Evolutionary conservation across 2,888 invertebrate genomes (phyloP).

Genomic region (Pedicia rivosa): DNA sequence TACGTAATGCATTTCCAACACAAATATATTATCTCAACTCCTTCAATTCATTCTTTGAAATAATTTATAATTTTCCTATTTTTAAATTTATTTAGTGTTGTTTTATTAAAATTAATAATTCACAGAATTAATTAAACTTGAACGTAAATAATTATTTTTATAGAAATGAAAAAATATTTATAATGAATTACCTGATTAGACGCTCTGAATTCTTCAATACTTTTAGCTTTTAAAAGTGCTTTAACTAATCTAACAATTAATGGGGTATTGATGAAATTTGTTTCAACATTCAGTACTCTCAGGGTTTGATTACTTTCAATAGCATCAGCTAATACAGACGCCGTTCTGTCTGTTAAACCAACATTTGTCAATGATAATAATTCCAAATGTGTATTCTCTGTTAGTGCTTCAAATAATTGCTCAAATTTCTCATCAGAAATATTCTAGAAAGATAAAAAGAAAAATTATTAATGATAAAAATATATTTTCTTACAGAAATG

Average conservation of each 20-base stretch:
- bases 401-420: slow-evolving; percentile 73
- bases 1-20: too few species aligned
- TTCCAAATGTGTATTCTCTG: slow-evolving; percentile 81
- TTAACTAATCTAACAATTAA: slow-evolving; percentile 74
- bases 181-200: slow-evolving; percentile 74
- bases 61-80: too few species aligned
- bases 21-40: too few species aligned
- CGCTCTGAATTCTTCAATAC: slow-evolving; percentile 88
- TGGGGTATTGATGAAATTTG: slow-evolving; percentile 89
- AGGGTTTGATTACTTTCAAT: slow-evolving; percentile 64
- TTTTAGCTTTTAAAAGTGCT: slow-evolving; percentile 70
- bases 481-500: too few species aligned
- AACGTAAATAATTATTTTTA: too few species aligned
- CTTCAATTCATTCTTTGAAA: too few species aligned
- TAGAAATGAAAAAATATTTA: too few species aligned
- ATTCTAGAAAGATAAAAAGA: slow-evolving; percentile 46
- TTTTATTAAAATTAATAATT: too few species aligned
- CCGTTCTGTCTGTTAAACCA: slow-evolving; percentile 79
- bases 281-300: slow-evolving; percentile 82
- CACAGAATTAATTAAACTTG: too few species aligned
- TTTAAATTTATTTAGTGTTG: too few species aligned
- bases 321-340: slow-evolving; percentile 65
- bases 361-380: slow-evolving; percentile 87
- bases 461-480: slow-evolving; percentile 5
- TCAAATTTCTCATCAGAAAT: slow-evolving; percentile 92